Conservation (phyloP, 2,888 invertebrate genomes). For the Taenaris catops region DNA sequence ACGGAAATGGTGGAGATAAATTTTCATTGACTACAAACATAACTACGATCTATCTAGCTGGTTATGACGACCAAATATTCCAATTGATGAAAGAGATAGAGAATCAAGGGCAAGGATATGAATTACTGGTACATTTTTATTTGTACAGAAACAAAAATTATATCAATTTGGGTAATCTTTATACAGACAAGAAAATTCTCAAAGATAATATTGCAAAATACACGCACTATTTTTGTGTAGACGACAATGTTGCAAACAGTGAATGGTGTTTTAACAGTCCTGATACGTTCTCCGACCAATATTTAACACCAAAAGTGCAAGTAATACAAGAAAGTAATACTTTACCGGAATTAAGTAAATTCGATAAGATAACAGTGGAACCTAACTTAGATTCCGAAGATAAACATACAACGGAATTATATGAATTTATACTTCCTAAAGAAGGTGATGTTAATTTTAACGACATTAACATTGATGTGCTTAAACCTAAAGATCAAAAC, state of each 20-base stretch:
- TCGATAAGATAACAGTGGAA: no score
- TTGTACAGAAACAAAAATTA: constrained; percentile 4
- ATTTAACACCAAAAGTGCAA: background rate
- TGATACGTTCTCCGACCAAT: background rate
- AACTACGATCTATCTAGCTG: constrained; percentile 11
- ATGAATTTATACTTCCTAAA: constrained; percentile 10
- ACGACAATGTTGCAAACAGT: constrained; percentile 2
- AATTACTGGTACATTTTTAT: constrained; percentile 16
- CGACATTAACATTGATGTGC: constrained; percentile 6
- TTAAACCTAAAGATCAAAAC: constrained; percentile 1
- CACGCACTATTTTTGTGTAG: constrained; percentile 12
- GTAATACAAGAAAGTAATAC: background rate
- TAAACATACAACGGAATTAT: background rate
- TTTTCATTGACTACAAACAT: no score
- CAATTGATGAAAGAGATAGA: constrained; percentile 11
- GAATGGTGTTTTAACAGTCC: background rate
- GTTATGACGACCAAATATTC: constrained; percentile 16
- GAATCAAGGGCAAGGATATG: constrained; percentile 7
- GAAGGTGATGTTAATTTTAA: constrained; percentile 4
- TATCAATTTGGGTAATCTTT: constrained; percentile 9
- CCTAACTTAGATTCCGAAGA: background rate
- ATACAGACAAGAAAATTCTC: constrained; percentile 7
- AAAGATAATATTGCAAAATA: constrained; percentile 7
- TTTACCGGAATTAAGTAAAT: background rate
- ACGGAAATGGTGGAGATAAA: no score